phyloP scores from a whole-genome alignment of 2,797 vertebrate species.

The Spea hammondii region DNA sequence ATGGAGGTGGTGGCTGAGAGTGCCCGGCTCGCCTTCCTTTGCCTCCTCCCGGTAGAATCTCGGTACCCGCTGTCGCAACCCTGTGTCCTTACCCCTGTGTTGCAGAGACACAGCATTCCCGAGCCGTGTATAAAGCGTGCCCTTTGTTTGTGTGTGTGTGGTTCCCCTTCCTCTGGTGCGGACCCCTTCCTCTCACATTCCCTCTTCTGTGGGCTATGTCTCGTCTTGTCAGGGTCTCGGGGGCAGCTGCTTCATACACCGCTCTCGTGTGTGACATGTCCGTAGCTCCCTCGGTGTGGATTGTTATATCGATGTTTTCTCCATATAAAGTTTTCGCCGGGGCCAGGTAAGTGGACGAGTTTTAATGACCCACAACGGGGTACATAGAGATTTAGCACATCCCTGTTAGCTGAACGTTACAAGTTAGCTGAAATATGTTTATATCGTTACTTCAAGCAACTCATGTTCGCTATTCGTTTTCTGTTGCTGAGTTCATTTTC shows the following conservation, averaged over 20 bases:
- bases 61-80: background rate
- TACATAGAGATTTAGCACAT: too few relatives aligned
- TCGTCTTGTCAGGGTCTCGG: conserved; percentile 25
- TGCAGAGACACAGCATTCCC: background rate
- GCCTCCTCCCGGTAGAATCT: background rate
- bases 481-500: too few relatives aligned
- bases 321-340: too few relatives aligned
- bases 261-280: background rate
- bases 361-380: too few relatives aligned
- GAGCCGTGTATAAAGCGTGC: conserved; percentile 3
- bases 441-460: too few relatives aligned
- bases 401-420: too few relatives aligned
- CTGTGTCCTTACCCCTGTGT: background rate
- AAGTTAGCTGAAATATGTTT: too few relatives aligned
- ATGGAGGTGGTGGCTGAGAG: conserved; percentile 12
- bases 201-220: conserved; percentile 17
- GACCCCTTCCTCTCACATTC: background rate
- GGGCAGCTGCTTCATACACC: background rate
- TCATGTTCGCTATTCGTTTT: too few relatives aligned
- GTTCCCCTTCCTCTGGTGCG: background rate
- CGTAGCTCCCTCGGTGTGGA: too few relatives aligned
- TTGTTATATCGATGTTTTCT: too few relatives aligned
- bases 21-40: background rate
- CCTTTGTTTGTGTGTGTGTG: background rate
- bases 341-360: too few relatives aligned